phyloP scores from a whole-genome alignment of 1,140 invertebrate species.

The Brachionus koreanus region DNA sequence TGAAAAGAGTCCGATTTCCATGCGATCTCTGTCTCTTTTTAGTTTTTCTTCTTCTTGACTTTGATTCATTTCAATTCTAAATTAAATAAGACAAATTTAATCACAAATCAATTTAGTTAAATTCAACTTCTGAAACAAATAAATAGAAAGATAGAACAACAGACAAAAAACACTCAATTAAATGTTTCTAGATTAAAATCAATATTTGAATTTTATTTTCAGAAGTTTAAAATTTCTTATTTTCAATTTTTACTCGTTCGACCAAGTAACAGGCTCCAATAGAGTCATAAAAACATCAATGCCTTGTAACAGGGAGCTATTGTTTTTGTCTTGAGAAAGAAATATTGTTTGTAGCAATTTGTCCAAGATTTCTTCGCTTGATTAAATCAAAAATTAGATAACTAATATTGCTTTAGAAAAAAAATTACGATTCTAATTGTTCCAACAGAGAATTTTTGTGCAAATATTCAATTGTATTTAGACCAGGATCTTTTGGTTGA shows the following conservation, averaged over 20 bases:
- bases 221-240: neutral
- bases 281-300: neutral
- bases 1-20: neutral
- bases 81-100: neutral
- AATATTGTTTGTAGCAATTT: neutral
- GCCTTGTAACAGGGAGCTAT: neutral
- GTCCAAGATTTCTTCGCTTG: conserved; percentile 28
- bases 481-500: neutral
- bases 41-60: conserved; percentile 22
- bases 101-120: neutral
- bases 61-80: neutral
- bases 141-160: no score
- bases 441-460: conserved; percentile 64
- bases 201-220: neutral
- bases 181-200: no score
- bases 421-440: conserved; percentile 69
- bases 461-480: neutral
- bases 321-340: neutral
- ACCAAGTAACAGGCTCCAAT: neutral
- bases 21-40: neutral
- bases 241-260: neutral
- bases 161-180: no score
- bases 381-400: neutral
- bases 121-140: no score
- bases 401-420: neutral